These are phyloP conservation scores for Hypena proboscidalis DNA, from an alignment of 2,888 invertebrate genomes.

Conservation along the genomic window DNA sequence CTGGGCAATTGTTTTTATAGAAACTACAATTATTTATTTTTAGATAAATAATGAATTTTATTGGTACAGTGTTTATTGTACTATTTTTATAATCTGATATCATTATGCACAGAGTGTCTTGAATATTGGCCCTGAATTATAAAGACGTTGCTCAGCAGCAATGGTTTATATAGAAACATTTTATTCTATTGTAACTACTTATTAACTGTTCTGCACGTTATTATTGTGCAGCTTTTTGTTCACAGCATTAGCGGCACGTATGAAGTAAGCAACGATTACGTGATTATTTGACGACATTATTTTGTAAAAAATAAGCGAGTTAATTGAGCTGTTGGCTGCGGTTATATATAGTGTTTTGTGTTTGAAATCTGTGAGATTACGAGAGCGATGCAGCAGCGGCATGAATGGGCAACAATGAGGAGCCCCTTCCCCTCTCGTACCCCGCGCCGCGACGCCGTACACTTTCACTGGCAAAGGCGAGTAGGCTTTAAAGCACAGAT, in stretches of 20 bases:
- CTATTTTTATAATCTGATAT: no score
- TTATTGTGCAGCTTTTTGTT: conserved; percentile 25
- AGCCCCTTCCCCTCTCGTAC: conserved; percentile 17
- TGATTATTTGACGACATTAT: conserved; percentile 5
- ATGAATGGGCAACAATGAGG: conserved; percentile 33
- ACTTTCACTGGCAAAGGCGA: conserved; percentile 52
- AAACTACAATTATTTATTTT: neutral
- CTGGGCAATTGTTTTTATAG: conserved; percentile 25
- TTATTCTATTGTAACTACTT: no score
- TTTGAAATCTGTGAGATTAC: conserved; percentile 38
- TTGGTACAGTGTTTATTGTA: no score
- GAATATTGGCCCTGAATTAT: no score
- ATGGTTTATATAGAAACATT: no score
- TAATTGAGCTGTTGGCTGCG: conserved; percentile 12
- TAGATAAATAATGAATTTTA: no score
- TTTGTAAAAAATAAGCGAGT: conserved; percentile 5
- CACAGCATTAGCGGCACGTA: neutral
- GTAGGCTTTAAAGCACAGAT: no score
- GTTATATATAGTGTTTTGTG: conserved; percentile 26
- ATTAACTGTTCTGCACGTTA: no score
- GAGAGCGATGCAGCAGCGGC: conserved; percentile 15
- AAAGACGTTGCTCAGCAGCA: no score
- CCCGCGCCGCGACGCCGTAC: conserved; percentile 22
- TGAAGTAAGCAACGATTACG: conserved; percentile 11
- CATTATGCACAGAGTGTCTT: no score